Percentiles rank a stretch among this genome's conserved stretches.
Conservation (phyloP, 1,140 invertebrate genomes). For the Triops cancriformis region DNA sequence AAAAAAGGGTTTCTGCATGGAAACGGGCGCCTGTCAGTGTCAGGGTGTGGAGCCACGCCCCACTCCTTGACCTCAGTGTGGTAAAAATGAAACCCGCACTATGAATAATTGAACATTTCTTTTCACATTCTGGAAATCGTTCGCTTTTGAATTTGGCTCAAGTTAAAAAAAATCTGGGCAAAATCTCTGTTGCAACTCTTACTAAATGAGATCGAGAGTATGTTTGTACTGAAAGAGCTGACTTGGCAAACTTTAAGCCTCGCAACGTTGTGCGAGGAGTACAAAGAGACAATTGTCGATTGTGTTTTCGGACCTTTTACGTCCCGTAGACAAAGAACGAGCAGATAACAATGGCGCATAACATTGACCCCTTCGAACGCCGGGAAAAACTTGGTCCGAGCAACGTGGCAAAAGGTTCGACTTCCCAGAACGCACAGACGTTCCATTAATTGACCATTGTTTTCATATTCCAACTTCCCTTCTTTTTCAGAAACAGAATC, state of each 20-base stretch:
- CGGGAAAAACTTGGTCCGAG: background rate
- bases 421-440: slow-evolving; percentile 4
- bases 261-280: background rate
- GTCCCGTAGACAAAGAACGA: slow-evolving; percentile 3
- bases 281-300: slow-evolving; percentile 10
- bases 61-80: background rate
- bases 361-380: slow-evolving; percentile 12
- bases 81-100: background rate
- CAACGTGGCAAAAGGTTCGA: slow-evolving; percentile 2
- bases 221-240: background rate
- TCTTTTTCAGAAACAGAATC: background rate
- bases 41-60: background rate
- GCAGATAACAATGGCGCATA: slow-evolving; percentile 10
- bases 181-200: background rate
- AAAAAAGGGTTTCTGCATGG: background rate
- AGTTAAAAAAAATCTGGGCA: background rate
- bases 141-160: background rate
- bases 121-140: background rate
- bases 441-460: slow-evolving; percentile 6
- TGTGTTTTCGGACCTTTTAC: background rate
- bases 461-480: background rate
- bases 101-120: background rate
- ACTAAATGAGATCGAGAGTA: background rate
- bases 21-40: background rate
- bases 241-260: background rate